These are phyloP conservation scores for Zaprionus bogoriensis DNA, from an alignment of 2,888 invertebrate genomes.

Conservation along the genomic window DNA sequence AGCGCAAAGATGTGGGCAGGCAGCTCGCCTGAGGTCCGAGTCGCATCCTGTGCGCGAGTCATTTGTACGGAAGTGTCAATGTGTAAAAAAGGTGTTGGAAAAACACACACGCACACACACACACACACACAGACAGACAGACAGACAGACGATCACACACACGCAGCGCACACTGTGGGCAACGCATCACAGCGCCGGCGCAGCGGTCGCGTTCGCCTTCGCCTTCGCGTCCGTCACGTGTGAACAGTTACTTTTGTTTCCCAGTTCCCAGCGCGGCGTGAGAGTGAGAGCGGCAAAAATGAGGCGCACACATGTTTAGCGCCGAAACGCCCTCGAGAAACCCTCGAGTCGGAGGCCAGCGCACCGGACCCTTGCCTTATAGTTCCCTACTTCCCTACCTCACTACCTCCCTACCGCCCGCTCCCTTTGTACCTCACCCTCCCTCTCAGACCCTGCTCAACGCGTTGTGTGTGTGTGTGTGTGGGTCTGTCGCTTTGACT, in stretches of 20 bases:
- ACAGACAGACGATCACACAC: conserved; percentile 17
- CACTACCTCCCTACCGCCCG: no score
- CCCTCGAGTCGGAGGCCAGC: neutral
- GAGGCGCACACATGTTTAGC: conserved; percentile 75
- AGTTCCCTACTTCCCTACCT: conserved; percentile 7
- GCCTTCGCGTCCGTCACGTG: conserved; percentile 54
- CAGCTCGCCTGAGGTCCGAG: neutral
- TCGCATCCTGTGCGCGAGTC: conserved; percentile 35
- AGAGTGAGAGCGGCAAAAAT: conserved; percentile 26
- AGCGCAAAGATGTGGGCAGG: conserved; percentile 41
- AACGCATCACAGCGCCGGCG: conserved; percentile 42
- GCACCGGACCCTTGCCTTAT: conserved; percentile 6
- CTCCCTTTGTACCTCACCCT: neutral
- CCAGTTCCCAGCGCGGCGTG: conserved; percentile 46
- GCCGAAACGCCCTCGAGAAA: conserved; percentile 62
- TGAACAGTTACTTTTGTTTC: conserved; percentile 63
- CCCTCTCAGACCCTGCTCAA: no score
- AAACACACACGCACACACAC: conserved; percentile 47
- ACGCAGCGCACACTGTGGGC: conserved; percentile 13
- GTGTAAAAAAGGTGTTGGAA: conserved; percentile 72
- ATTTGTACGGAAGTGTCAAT: conserved; percentile 68
- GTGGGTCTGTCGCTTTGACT: conserved; percentile 1
- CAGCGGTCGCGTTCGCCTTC: conserved; percentile 13
- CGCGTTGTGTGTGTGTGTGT: neutral
- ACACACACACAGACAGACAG: conserved; percentile 1